phyloP scores from a whole-genome alignment of 2,888 invertebrate species.

The Scaeva pyrastri region DNA sequence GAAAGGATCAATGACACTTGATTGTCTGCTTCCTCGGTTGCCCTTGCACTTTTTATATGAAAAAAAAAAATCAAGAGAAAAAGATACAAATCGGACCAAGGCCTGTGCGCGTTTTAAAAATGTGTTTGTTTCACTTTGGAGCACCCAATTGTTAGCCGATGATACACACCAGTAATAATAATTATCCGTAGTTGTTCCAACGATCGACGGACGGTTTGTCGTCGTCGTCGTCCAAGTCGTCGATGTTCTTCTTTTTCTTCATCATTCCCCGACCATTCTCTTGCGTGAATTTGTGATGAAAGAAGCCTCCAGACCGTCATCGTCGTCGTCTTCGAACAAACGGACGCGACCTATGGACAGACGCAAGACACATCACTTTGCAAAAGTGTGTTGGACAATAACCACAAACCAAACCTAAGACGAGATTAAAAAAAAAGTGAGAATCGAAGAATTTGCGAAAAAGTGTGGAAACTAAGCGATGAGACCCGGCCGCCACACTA shows the following conservation, averaged over 20 bases:
- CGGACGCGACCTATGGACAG: conserved; percentile 27
- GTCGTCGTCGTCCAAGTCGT: background rate
- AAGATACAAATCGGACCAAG: conserved; percentile 24
- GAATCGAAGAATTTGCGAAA: conserved; percentile 65
- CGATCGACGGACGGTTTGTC: background rate
- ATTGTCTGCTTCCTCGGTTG: conserved; percentile 49
- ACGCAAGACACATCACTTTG: conserved; percentile 47
- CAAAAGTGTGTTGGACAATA: conserved; percentile 28
- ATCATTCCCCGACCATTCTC: conserved; percentile 22
- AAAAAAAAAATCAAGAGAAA: background rate
- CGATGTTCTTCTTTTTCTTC: background rate
- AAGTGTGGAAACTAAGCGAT: conserved; percentile 58
- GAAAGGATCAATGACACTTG: conserved; percentile 67
- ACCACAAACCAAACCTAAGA: background rate
- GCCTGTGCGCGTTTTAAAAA: conserved; percentile 54
- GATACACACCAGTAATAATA: conserved; percentile 75
- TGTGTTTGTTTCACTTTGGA: conserved; percentile 71
- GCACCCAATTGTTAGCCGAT: conserved; percentile 72
- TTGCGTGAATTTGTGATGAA: conserved; percentile 48
- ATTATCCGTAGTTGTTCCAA: conserved; percentile 60
- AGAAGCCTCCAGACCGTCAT: conserved; percentile 45
- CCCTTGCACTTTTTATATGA: conserved; percentile 43
- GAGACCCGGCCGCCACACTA: conserved; percentile 53
- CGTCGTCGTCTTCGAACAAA: background rate
- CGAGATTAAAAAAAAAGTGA: conserved; percentile 34